A percentile compares a stretch with the other conserved stretches of the same genome.
Evolutionary conservation across 2,797 vertebrate species (phyloP).

Genomic region (Amblyraja radiata): DNA sequence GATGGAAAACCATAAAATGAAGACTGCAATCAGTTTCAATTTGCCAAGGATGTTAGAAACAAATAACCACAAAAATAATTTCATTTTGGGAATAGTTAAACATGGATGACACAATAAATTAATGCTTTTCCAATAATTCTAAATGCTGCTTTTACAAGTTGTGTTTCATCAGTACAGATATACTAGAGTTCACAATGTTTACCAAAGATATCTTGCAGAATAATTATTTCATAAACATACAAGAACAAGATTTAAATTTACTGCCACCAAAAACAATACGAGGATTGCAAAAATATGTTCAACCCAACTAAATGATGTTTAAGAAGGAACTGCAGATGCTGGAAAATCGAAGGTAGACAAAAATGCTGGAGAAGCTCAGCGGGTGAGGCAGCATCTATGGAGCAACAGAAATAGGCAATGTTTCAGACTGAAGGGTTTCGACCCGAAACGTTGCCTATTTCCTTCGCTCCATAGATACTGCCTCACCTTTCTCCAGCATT

Average conservation of each 20-base stretch:
- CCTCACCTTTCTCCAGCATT: too few species aligned
- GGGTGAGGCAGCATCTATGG: too few species aligned
- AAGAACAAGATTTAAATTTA: neutral
- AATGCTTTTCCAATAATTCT: neutral
- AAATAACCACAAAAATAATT: neutral
- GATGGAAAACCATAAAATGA: constrained; percentile 2
- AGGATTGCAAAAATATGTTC: neutral
- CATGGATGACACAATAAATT: neutral
- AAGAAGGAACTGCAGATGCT: too few species aligned
- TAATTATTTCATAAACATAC: neutral
- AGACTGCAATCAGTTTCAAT: neutral
- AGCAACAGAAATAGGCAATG: too few species aligned
- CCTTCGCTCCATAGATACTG: too few species aligned
- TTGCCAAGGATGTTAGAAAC: neutral
- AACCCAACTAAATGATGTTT: neutral
- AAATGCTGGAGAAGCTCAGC: too few species aligned
- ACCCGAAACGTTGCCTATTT: too few species aligned
- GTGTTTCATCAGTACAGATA: neutral
- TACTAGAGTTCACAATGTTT: neutral
- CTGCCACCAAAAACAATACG: neutral
- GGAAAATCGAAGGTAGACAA: too few species aligned
- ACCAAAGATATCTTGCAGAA: neutral
- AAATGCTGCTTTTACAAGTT: neutral
- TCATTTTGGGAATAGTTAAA: neutral
- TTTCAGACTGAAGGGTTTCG: too few species aligned